Conservation (phyloP, 2,888 invertebrate genomes). For the Cheilosia vernalis region DNA sequence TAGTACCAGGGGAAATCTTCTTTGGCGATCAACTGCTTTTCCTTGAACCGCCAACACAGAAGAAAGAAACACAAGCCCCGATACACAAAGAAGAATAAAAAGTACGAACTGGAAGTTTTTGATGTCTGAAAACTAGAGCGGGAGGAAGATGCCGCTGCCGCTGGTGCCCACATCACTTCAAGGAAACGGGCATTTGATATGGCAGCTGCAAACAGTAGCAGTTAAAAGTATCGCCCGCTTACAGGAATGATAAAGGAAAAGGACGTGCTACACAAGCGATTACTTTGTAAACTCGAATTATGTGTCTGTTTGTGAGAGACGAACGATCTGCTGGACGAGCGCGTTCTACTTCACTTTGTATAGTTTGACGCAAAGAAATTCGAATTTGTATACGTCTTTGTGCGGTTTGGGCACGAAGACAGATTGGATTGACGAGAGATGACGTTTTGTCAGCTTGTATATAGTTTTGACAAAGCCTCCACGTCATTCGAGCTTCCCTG, state of each 20-base stretch:
- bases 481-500: constrained; percentile 5
- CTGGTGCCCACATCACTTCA: constrained; percentile 23
- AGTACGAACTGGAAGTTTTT: constrained; percentile 16
- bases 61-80: background rate
- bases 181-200: constrained; percentile 66
- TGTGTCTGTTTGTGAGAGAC: constrained; percentile 61
- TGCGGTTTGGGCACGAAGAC: background rate
- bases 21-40: constrained; percentile 63
- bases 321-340: constrained; percentile 48
- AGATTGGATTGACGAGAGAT: constrained; percentile 45
- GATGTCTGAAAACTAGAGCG: background rate
- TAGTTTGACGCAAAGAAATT: constrained; percentile 7
- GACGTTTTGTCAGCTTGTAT: constrained; percentile 45
- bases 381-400: constrained; percentile 2
- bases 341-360: constrained; percentile 59
- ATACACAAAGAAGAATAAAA: constrained; percentile 6
- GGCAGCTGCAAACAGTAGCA: constrained; percentile 42
- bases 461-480: constrained; percentile 17
- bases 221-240: constrained; percentile 46
- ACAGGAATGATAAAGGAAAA: constrained; percentile 50
- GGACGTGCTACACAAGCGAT: constrained; percentile 61
- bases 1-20: constrained; percentile 67
- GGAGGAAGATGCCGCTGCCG: constrained; percentile 10
- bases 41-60: constrained; percentile 21
- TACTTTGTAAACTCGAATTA: constrained; percentile 69